phyloP scores from a whole-genome alignment of 2,888 invertebrate species.

The Acutogordius australiensis region DNA sequence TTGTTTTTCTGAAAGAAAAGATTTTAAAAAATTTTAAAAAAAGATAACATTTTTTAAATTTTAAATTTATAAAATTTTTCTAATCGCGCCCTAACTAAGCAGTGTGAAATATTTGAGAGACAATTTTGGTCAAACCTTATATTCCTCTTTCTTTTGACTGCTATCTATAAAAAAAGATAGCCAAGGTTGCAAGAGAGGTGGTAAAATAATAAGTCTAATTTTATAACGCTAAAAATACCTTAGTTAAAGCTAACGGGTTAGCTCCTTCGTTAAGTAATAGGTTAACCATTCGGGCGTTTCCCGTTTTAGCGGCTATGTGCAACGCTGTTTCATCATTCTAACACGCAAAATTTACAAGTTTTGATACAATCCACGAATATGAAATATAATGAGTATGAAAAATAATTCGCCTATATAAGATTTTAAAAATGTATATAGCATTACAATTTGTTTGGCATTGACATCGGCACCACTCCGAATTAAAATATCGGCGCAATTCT shows the following conservation, averaged over 20 bases:
- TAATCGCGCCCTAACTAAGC: too few relatives aligned
- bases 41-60: too few relatives aligned
- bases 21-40: too few relatives aligned
- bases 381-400: too few relatives aligned
- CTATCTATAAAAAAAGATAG: slow-evolving; percentile 2
- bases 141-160: too few relatives aligned
- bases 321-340: slow-evolving; percentile 74
- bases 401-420: too few relatives aligned
- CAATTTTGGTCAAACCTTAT: too few relatives aligned
- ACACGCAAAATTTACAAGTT: not conserved
- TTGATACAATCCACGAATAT: not conserved
- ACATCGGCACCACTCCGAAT: slow-evolving; percentile 88
- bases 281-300: slow-evolving; percentile 53
- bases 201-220: not conserved
- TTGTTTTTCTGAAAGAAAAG: too few relatives aligned
- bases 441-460: slow-evolving; percentile 61
- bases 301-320: slow-evolving; percentile 71
- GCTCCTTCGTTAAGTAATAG: slow-evolving; percentile 70
- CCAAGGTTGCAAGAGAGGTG: not conserved
- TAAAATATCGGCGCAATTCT: slow-evolving; percentile 76
- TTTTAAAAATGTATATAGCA: too few relatives aligned
- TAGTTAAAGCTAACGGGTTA: slow-evolving; percentile 47
- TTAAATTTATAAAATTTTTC: too few relatives aligned
- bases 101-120: too few relatives aligned
- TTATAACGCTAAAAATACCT: slow-evolving; percentile 38